phyloP scores from a whole-genome alignment of 2,797 vertebrate genomes.

The Eutrigla gurnardus region DNA sequence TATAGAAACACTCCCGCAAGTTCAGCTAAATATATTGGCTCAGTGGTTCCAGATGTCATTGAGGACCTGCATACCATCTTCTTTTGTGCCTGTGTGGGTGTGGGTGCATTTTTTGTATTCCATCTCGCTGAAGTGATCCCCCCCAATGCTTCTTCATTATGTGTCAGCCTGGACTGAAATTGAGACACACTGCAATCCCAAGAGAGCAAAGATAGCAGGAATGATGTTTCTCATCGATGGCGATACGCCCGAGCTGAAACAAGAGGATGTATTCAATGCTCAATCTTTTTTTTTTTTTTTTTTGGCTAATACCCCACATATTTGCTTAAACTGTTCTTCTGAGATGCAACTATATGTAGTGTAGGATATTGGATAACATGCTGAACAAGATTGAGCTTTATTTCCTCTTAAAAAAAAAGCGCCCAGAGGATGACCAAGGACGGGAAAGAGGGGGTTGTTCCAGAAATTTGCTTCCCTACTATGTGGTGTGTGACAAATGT shows the following conservation, averaged over 20 bases:
- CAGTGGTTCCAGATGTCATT: slow-evolving; percentile 78
- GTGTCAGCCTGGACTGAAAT: slow-evolving; percentile 58
- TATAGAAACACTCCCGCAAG: slow-evolving; percentile 69
- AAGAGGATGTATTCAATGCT: slow-evolving; percentile 52
- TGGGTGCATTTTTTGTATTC: slow-evolving; percentile 48
- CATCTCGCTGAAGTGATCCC: slow-evolving; percentile 42
- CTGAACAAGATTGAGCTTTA: slow-evolving; percentile 33
- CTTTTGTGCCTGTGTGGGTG: slow-evolving; percentile 32
- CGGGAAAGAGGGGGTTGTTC: slow-evolving; percentile 49
- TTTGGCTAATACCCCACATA: slow-evolving; percentile 21
- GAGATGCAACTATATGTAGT: slow-evolving; percentile 5
- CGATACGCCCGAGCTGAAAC: slow-evolving; percentile 27
- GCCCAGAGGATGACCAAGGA: slow-evolving; percentile 37
- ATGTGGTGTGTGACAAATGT: slow-evolving; percentile 70
- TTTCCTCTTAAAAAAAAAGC: slow-evolving; percentile 26
- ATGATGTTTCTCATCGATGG: slow-evolving; percentile 45
- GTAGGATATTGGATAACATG: slow-evolving; percentile 24
- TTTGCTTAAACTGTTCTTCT: slow-evolving; percentile 24
- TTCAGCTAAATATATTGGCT: slow-evolving; percentile 68
- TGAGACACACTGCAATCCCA: slow-evolving; percentile 50
- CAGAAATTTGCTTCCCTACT: slow-evolving; percentile 58
- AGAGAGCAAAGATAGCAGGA: slow-evolving; percentile 22
- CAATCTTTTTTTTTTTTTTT: background rate
- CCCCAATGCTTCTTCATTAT: slow-evolving; percentile 54
- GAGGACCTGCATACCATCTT: slow-evolving; percentile 38